Evolutionary conservation across 1,140 invertebrate genomes (phyloP).

Genomic region (Dendroctonus valens): DNA sequence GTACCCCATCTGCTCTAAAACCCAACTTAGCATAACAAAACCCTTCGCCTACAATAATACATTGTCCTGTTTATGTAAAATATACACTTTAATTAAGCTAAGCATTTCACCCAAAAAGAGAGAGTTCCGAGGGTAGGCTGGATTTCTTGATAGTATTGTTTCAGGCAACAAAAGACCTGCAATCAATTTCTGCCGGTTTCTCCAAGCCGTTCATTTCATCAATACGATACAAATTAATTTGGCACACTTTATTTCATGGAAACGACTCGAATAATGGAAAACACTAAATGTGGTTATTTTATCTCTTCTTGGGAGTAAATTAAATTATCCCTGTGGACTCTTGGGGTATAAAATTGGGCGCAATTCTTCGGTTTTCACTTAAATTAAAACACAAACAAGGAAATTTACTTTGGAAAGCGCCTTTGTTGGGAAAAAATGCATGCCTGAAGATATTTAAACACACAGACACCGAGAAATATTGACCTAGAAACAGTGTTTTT

Average conservation of each 20-base stretch:
- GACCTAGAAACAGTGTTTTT: too few species aligned
- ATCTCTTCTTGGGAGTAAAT: too few species aligned
- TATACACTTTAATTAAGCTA: conserved; percentile 7
- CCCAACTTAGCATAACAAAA: conserved; percentile 5
- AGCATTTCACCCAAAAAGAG: not conserved
- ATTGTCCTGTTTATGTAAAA: conserved; percentile 8
- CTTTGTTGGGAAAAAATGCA: too few species aligned
- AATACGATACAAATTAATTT: conserved; percentile 11
- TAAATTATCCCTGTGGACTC: too few species aligned
- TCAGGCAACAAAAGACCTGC: conserved; percentile 4
- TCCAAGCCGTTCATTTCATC: conserved; percentile 9
- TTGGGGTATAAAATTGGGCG: too few species aligned
- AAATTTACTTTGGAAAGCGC: too few species aligned
- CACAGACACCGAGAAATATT: too few species aligned
- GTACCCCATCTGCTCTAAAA: too few species aligned
- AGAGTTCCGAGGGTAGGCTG: not conserved
- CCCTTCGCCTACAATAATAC: conserved; percentile 3
- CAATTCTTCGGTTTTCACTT: too few species aligned
- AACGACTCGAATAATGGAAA: not conserved
- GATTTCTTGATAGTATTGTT: conserved; percentile 15
- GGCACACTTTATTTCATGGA: not conserved
- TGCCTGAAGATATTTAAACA: too few species aligned
- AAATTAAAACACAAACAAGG: too few species aligned
- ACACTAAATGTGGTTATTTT: too few species aligned
- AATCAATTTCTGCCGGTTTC: conserved; percentile 10